Conservation (phyloP, 2,888 invertebrate genomes). For the Parochlus steinenii region DNA sequence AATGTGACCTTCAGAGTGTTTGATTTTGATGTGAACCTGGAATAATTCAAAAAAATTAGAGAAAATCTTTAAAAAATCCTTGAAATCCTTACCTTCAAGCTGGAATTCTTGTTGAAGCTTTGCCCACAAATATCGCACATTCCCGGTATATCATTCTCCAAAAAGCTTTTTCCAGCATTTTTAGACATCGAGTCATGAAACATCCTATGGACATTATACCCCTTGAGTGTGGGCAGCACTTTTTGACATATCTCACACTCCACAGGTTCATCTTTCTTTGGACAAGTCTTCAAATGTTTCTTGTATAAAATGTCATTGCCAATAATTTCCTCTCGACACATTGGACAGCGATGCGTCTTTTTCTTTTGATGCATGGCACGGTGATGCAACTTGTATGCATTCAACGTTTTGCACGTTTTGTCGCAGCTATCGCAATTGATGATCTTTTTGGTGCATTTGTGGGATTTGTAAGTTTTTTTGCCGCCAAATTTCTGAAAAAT, state of each 20-base stretch:
- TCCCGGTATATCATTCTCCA: too few species aligned
- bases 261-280: slow-evolving; percentile 8
- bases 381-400: slow-evolving; percentile 4
- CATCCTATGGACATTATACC: slow-evolving; percentile 8
- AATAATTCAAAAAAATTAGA: too few species aligned
- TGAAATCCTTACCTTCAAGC: too few species aligned
- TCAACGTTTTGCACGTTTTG: slow-evolving; percentile 3
- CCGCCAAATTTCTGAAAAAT: slow-evolving; percentile 9
- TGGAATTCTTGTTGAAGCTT: too few species aligned
- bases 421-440: slow-evolving; percentile 7
- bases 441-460: slow-evolving; percentile 1
- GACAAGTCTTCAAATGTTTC: slow-evolving; percentile 3
- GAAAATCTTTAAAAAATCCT: too few species aligned
- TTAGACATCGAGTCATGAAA: slow-evolving; percentile 11
- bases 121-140: too few species aligned
- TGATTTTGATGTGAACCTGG: too few species aligned
- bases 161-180: too few species aligned
- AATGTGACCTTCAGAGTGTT: slow-evolving; percentile 2
- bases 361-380: not conserved
- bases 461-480: slow-evolving; percentile 6
- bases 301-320: slow-evolving; percentile 1
- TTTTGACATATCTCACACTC: slow-evolving; percentile 10
- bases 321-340: slow-evolving; percentile 4
- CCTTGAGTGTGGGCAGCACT: slow-evolving; percentile 3
- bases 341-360: slow-evolving; percentile 8